Percentiles rank a stretch among this genome's conserved stretches.
Conservation (phyloP, 2,888 invertebrate genomes). For the Ernsta delagoae region DNA sequence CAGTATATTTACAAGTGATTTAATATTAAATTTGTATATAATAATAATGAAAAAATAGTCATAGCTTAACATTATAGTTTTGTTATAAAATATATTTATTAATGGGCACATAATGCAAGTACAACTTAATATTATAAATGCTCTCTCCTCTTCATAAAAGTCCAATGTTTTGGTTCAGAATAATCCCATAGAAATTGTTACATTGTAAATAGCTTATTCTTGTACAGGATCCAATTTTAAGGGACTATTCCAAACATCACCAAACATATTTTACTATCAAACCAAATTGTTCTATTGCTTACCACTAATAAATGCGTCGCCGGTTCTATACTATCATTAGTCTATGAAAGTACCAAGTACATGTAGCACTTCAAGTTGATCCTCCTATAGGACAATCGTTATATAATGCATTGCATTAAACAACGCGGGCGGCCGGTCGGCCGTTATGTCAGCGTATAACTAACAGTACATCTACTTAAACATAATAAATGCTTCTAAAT, state of each 20-base stretch:
- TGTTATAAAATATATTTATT: conserved; percentile 30
- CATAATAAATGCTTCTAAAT: conserved; percentile 76
- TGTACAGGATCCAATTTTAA: conserved; percentile 50
- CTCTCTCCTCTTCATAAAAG: conserved; percentile 29
- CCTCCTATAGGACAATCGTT: conserved; percentile 23
- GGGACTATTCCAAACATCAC: conserved; percentile 76
- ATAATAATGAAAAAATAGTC: conserved; percentile 20
- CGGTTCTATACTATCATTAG: conserved; percentile 52
- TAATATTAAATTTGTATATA: conserved; percentile 33
- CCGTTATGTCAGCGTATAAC: conserved; percentile 31
- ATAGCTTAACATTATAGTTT: conserved; percentile 21
- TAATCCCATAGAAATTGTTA: conserved; percentile 67
- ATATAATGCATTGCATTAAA: conserved; percentile 25
- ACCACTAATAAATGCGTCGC: conserved; percentile 67
- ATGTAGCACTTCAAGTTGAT: conserved; percentile 44
- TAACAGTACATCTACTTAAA: conserved; percentile 48
- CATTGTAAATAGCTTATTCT: conserved; percentile 28
- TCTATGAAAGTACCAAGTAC: conserved; percentile 31
- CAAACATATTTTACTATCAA: conserved; percentile 50
- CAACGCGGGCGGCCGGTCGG: conserved; percentile 16
- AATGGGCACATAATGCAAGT: conserved; percentile 40
- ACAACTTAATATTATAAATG: conserved; percentile 28
- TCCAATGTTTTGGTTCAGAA: conserved; percentile 65
- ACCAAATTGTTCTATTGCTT: conserved; percentile 46
- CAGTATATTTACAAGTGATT: conserved; percentile 71